phyloP scores from a whole-genome alignment of 1,140 invertebrate genomes.

The Bombus pascuorum region DNA sequence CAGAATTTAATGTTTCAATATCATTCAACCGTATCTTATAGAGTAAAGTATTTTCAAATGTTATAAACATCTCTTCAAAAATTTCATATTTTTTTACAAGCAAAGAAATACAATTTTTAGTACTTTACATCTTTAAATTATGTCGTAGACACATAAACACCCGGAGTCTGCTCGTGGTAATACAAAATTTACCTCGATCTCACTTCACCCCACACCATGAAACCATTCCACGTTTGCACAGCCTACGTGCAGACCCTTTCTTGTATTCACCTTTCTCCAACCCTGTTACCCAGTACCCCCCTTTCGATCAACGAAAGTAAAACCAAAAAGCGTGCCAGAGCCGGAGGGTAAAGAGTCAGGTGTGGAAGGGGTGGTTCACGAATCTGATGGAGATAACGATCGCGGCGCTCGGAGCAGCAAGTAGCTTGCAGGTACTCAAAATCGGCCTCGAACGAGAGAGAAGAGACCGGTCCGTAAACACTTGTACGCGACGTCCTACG shows the following conservation, averaged over 20 bases:
- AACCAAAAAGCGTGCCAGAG: not conserved
- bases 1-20: not conserved
- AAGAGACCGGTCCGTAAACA: conserved; percentile 64
- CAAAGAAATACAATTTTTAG: no score
- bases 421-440: conserved; percentile 67
- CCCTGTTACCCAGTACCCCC: not conserved
- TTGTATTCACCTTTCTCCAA: not conserved
- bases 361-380: conserved; percentile 34
- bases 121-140: no score
- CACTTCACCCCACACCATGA: no score
- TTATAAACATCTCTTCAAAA: no score
- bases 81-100: no score
- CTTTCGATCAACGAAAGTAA: not conserved
- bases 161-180: no score
- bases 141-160: no score
- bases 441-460: conserved; percentile 62
- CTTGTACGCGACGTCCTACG: conserved; percentile 62
- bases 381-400: conserved; percentile 57
- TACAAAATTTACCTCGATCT: no score
- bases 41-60: no score
- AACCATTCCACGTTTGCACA: no score
- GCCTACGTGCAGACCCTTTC: no score
- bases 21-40: not conserved
- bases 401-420: conserved; percentile 18
- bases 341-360: no score